Evolutionary conservation across 1,140 invertebrate genomes (phyloP).

Genomic region (Octopus bimaculoides): DNA sequence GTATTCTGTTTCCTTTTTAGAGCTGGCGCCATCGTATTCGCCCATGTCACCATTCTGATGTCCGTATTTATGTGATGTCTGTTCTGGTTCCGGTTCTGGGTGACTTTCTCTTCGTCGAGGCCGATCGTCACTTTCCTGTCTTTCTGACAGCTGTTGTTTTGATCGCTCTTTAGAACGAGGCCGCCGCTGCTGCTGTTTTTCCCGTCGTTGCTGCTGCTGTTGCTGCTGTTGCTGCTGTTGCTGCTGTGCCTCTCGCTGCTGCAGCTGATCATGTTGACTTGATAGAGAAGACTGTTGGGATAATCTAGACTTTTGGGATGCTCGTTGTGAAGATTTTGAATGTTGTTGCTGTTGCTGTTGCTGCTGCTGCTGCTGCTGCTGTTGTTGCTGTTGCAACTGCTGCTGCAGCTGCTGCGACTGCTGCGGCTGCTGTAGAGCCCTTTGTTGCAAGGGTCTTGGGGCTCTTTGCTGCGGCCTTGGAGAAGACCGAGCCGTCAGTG

Average conservation of each 20-base stretch:
- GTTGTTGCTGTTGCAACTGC: not conserved
- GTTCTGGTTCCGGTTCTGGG: not conserved
- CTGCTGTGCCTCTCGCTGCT: not conserved
- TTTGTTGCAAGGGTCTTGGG: not conserved
- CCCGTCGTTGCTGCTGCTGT: not conserved
- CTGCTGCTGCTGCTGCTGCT: not conserved
- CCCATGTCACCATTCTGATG: conserved; percentile 11
- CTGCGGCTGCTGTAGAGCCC: not conserved
- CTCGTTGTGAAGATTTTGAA: no score
- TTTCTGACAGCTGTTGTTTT: not conserved
- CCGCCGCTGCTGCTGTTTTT: not conserved
- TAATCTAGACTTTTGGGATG: no score
- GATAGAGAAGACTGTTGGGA: no score
- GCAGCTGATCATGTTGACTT: not conserved
- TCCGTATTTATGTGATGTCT: not conserved
- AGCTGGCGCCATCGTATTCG: not conserved
- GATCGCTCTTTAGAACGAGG: not conserved
- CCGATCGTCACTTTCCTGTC: not conserved
- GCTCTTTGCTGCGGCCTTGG: not conserved
- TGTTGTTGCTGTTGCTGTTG: not conserved
- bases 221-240: not conserved
- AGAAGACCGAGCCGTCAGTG: not conserved
- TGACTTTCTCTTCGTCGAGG: not conserved
- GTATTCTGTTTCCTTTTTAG: conserved; percentile 26
- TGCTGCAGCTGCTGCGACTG: not conserved